Evolutionary conservation across 2,797 vertebrate species (phyloP).

Genomic region (Acropternis orthonyx): DNA sequence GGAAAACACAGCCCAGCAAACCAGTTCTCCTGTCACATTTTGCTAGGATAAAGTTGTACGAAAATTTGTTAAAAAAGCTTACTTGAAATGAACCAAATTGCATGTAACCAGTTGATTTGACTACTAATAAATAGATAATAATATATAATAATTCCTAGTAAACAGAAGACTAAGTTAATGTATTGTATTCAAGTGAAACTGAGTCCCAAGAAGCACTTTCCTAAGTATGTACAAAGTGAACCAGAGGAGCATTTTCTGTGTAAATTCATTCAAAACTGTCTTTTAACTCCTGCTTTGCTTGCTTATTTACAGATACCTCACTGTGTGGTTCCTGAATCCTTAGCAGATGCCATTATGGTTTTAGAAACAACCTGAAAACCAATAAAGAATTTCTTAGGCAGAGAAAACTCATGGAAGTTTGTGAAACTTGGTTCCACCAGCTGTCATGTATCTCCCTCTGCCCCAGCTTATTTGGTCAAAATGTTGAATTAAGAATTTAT

Average conservation of each 20-base stretch:
- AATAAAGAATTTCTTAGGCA: neutral
- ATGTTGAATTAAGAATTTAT: slow-evolving; percentile 3
- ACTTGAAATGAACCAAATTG: neutral
- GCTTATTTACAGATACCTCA: neutral
- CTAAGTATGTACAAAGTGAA: neutral
- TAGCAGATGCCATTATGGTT: neutral
- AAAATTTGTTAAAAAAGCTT: neutral
- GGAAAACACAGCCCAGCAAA: neutral
- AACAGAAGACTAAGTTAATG: neutral
- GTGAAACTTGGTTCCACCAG: neutral
- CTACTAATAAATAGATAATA: neutral
- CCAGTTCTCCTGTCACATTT: neutral
- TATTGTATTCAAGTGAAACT: neutral
- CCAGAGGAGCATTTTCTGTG: neutral
- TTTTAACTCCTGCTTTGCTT: neutral
- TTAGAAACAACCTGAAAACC: neutral
- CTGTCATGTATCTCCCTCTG: neutral
- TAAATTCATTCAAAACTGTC: neutral
- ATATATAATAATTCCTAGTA: neutral
- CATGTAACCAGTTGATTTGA: neutral
- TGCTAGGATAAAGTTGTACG: neutral
- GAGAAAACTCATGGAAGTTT: neutral
- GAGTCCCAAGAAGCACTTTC: neutral
- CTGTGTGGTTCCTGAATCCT: neutral
- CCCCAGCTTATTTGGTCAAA: neutral